phyloP scores from a whole-genome alignment of 2,113 vertebrate genomes.

The Sakesphorus luctuosus region DNA sequence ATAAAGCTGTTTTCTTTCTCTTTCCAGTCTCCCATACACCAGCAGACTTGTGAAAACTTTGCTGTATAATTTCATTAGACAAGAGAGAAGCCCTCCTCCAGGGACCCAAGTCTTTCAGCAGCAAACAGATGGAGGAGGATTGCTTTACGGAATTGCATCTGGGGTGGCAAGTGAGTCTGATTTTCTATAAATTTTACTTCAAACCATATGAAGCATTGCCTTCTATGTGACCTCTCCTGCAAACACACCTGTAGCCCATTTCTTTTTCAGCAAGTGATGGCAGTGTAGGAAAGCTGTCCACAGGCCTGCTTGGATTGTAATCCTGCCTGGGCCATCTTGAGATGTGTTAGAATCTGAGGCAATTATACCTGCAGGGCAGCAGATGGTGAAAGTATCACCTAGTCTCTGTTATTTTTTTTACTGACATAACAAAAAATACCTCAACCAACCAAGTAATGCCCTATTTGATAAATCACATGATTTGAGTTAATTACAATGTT shows the following conservation, averaged over 20 bases:
- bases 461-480: background rate
- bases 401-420: background rate
- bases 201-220: background rate
- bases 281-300: background rate
- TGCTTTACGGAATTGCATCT: conserved; percentile 93
- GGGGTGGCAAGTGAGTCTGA: conserved; percentile 93
- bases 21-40: conserved; percentile 88
- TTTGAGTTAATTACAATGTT: background rate
- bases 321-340: background rate
- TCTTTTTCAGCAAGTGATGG: background rate
- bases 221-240: background rate
- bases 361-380: background rate
- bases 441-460: background rate
- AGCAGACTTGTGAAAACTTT: conserved; percentile 97
- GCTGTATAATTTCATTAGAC: conserved; percentile 97
- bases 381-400: background rate
- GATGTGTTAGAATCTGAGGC: background rate
- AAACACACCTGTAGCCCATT: background rate
- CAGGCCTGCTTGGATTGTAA: background rate
- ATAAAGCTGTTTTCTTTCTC: background rate
- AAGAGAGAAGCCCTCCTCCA: conserved; percentile 93
- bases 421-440: background rate
- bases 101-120: conserved; percentile 86
- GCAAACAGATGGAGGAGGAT: conserved; percentile 86
- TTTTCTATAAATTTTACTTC: background rate